Conservation (phyloP, 2,797 vertebrate species). For the Lophius americanus region DNA sequence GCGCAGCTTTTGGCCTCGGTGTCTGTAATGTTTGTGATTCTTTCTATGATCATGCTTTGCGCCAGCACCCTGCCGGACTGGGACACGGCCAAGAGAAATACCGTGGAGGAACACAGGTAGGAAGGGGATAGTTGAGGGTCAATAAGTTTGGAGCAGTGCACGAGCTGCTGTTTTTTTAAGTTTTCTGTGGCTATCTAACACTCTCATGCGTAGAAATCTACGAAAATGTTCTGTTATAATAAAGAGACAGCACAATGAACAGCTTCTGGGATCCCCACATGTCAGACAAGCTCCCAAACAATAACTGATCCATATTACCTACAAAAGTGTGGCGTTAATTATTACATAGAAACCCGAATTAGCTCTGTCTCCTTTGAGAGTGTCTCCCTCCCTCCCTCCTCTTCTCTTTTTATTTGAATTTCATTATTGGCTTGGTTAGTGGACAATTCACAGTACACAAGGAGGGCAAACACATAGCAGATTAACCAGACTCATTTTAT, state of each 20-base stretch:
- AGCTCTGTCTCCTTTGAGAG: not conserved
- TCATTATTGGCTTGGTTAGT: constrained; percentile 35
- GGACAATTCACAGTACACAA: constrained; percentile 37
- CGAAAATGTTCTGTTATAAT: not conserved
- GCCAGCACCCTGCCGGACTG: constrained; percentile 97
- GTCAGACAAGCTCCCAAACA: constrained; percentile 42
- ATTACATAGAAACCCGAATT: constrained; percentile 3
- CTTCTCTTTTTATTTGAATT: constrained; percentile 12
- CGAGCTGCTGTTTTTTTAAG: not conserved
- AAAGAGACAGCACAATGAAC: constrained; percentile 11
- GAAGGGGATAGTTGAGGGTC: constrained; percentile 81
- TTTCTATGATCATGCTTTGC: constrained; percentile 97
- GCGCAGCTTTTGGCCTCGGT: constrained; percentile 94
- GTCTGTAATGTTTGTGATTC: constrained; percentile 95
- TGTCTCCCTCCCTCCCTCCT: not conserved
- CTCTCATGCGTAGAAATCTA: constrained; percentile 48
- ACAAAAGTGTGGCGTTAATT: constrained; percentile 30
- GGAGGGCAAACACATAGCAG: constrained; percentile 37
- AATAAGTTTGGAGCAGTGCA: constrained; percentile 9
- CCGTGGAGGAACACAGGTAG: constrained; percentile 97
- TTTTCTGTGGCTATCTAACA: not conserved
- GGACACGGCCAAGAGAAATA: constrained; percentile 93
- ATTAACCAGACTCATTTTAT: constrained; percentile 26
- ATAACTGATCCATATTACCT: constrained; percentile 55
- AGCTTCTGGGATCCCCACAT: constrained; percentile 19